Conservation (phyloP, 2,797 vertebrate genomes). For the Scomberomorus guttatus region DNA sequence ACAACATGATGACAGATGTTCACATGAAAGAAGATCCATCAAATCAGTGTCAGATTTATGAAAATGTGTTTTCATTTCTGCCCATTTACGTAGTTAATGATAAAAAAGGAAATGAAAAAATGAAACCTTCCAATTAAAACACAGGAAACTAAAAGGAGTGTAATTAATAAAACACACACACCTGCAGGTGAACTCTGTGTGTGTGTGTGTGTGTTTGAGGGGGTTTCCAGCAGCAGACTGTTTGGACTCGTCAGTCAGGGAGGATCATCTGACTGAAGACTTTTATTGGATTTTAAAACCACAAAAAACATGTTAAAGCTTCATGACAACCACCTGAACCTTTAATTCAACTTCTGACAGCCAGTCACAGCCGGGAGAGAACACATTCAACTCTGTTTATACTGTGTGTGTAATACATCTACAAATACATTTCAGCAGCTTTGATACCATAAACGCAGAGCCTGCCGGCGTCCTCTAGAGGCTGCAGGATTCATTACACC, state of each 20-base stretch:
- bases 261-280: conserved; percentile 22
- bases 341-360: conserved; percentile 41
- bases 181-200: background rate
- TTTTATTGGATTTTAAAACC: conserved; percentile 59
- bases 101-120: conserved; percentile 32
- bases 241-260: conserved; percentile 38
- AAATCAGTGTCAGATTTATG: conserved; percentile 27
- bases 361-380: background rate
- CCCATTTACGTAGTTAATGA: conserved; percentile 18
- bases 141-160: conserved; percentile 54
- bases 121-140: conserved; percentile 43
- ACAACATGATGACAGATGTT: conserved; percentile 25
- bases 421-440: no score
- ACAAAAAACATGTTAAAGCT: conserved; percentile 50
- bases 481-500: conserved; percentile 3
- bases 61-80: conserved; percentile 34
- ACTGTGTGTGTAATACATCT: no score
- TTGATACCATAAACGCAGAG: background rate
- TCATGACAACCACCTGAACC: conserved; percentile 21
- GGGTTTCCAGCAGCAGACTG: conserved; percentile 60
- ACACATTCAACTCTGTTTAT: no score
- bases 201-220: conserved; percentile 20
- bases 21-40: conserved; percentile 43
- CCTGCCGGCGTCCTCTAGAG: conserved; percentile 1
- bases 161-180: conserved; percentile 40